These are phyloP conservation scores for Erebia ligea DNA, from an alignment of 2,888 invertebrate species.

Conservation along the genomic window DNA sequence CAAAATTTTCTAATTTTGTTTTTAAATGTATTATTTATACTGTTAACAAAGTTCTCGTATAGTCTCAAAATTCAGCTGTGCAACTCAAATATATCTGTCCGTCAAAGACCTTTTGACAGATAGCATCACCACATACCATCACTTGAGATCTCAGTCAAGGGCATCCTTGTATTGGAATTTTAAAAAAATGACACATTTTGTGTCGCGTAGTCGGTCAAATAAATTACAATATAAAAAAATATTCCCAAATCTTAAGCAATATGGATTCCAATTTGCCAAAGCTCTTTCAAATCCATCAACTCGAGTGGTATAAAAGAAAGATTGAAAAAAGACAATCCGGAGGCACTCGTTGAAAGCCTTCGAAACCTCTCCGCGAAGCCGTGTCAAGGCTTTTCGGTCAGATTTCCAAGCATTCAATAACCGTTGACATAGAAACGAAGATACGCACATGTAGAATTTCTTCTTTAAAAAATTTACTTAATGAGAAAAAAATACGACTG, in stretches of 20 bases:
- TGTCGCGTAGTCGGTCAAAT: not conserved
- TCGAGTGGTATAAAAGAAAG: slow-evolving; percentile 18
- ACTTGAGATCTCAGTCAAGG: too few relatives aligned
- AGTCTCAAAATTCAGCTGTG: too few relatives aligned
- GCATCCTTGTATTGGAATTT: too few relatives aligned
- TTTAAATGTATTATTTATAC: too few relatives aligned
- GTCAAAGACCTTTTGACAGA: too few relatives aligned
- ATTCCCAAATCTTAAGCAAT: slow-evolving; percentile 5
- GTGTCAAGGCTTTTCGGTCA: slow-evolving; percentile 22
- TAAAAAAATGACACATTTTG: too few relatives aligned
- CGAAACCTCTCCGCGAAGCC: slow-evolving; percentile 13
- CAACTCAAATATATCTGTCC: too few relatives aligned
- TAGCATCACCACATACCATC: too few relatives aligned
- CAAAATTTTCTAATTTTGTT: too few relatives aligned
- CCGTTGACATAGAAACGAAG: slow-evolving; percentile 2
- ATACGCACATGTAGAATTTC: not conserved
- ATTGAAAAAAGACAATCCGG: slow-evolving; percentile 15
- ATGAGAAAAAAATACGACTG: too few relatives aligned
- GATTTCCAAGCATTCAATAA: slow-evolving; percentile 23
- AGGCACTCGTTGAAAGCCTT: slow-evolving; percentile 17
- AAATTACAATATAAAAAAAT: not conserved
- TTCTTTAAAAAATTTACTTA: too few relatives aligned
- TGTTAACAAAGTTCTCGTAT: too few relatives aligned
- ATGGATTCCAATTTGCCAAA: slow-evolving; percentile 16
- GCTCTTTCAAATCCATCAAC: slow-evolving; percentile 24